These are phyloP conservation scores for Lophotriccus pileatus DNA, from an alignment of 2,797 vertebrate species.

Conservation along the genomic window DNA sequence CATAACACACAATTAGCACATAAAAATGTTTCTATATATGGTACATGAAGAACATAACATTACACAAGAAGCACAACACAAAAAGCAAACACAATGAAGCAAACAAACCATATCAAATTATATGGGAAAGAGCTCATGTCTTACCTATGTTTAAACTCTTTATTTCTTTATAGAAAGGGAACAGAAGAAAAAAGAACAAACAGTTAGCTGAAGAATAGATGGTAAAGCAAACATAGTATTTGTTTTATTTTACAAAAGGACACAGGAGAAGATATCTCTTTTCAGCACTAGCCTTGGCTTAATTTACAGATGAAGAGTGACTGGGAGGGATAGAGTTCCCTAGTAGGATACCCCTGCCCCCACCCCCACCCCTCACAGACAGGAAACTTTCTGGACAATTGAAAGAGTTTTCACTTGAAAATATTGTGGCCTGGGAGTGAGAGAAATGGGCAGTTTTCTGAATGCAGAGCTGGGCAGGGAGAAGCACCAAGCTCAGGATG, in stretches of 20 bases:
- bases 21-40: slow-evolving; percentile 76
- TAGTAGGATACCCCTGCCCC: not conserved
- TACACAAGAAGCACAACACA: slow-evolving; percentile 76
- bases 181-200: slow-evolving; percentile 81
- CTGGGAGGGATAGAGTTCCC: not conserved
- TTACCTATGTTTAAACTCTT: slow-evolving; percentile 99
- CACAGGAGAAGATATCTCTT: slow-evolving; percentile 52
- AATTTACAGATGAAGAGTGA: slow-evolving; percentile 17
- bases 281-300: slow-evolving; percentile 43
- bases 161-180: slow-evolving; percentile 91
- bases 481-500: not conserved
- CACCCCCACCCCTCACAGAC: not conserved
- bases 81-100: slow-evolving; percentile 77
- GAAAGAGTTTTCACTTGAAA: not conserved
- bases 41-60: slow-evolving; percentile 77
- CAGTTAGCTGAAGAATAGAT: slow-evolving; percentile 80
- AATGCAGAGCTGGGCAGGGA: not conserved
- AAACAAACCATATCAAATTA: slow-evolving; percentile 78
- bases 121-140: slow-evolving; percentile 77
- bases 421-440: not conserved
- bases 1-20: slow-evolving; percentile 80
- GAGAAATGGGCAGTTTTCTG: not conserved
- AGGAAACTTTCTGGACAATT: not conserved
- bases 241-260: slow-evolving; percentile 66
- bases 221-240: slow-evolving; percentile 77